Base-by-base conservation (phyloP, 2,797 vertebrate genomes). In the Merluccius polli region DNA sequence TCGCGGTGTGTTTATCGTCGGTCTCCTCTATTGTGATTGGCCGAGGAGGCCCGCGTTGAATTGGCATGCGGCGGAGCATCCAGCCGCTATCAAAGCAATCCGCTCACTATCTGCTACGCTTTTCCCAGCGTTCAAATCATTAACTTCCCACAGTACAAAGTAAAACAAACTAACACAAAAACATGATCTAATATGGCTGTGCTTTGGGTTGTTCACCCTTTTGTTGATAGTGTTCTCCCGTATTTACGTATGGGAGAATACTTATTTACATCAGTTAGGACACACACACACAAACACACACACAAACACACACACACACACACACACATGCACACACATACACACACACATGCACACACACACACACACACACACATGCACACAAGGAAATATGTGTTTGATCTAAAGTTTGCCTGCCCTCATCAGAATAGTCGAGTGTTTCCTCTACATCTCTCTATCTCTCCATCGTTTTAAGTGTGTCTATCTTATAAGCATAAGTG, bases 1-100 rank as follows among this genome's bases (percentile, higher is more conserved):
- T 21, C 52, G 1, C 52, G 0, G 52, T 24, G 18, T 59, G 52
- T 59, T 48, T 59, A 59, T 59, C 52, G 24, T 65, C 59, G 27
- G 59, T 9, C 59, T 65, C 10, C 59, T 27, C 9, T 65, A 27
- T 65, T 65, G 59, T 65, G 59, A 65, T 65, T 65, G 59, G 24
- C 52, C 21, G 36, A 75, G 73, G 70, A 71, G 73, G 73, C 79
- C 82, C 84, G 76, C 67, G 71, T 76, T 83, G 82, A 73, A 76
- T 88, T 84, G 73, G 83, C 78, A 89, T 85, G 81, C 30, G 4
- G 70, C 29, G 70, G 36, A 81, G 82, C 82, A 89, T 85, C 83
- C 76, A 24, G 68, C n/a, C 0, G 24, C 73, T 65, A 70, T 81
- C 78, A 81, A 85, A 83, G 44, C 75, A 21, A 87, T 74, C 70